phyloP scores from a whole-genome alignment of 2,113 vertebrate genomes.

The Epinephelus lanceolatus region DNA sequence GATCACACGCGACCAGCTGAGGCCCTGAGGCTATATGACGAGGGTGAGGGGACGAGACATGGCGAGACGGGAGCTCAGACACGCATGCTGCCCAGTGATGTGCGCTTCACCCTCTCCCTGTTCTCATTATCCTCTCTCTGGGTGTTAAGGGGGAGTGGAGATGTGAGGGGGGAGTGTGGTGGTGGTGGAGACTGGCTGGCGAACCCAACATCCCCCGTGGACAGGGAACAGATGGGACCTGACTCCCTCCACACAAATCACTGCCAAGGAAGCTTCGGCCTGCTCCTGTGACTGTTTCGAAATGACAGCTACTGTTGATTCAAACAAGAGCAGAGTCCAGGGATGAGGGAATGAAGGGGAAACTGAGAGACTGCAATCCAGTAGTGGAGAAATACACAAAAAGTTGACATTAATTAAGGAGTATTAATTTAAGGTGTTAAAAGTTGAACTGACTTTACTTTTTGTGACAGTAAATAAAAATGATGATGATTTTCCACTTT shows the following conservation, averaged over 20 bases:
- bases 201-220: constrained; percentile 57
- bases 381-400: neutral
- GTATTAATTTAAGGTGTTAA: neutral
- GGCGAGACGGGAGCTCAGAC: constrained; percentile 52
- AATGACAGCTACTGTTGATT: constrained; percentile 62
- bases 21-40: constrained; percentile 35
- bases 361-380: constrained; percentile 24
- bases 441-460: neutral
- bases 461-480: neutral
- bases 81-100: constrained; percentile 50
- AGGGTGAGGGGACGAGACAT: constrained; percentile 38
- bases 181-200: constrained; percentile 57
- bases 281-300: constrained; percentile 58
- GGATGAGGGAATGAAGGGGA: constrained; percentile 16
- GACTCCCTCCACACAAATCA: constrained; percentile 71
- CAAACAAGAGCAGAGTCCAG: constrained; percentile 48
- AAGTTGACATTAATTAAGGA: neutral
- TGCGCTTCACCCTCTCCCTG: constrained; percentile 55
- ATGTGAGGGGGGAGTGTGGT: constrained; percentile 30
- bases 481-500: neutral
- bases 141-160: constrained; percentile 69
- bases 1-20: constrained; percentile 51
- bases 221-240: constrained; percentile 79
- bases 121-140: constrained; percentile 78
- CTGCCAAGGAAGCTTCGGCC: constrained; percentile 64